Base-by-base conservation (phyloP, 2,888 invertebrate species). In the Eilema depressum region DNA sequence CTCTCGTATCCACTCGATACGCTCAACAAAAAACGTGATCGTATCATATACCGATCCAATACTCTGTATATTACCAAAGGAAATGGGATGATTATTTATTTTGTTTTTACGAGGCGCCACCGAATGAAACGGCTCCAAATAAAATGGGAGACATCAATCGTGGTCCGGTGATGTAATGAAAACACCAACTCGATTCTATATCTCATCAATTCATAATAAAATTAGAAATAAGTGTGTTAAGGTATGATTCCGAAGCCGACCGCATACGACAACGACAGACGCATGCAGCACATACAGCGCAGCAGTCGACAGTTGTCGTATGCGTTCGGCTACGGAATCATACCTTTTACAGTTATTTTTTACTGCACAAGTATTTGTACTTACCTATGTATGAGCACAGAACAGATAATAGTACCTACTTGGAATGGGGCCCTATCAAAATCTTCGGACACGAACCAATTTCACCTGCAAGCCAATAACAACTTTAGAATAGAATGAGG, bases 21-120 rank as follows among this genome's bases (percentile, higher is more conserved):
- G 53, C n/a, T 53, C 53, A 53, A 53, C 53, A 53, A 53, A 47
- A n/a, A 53, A 53, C 65, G 17, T 63, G 26, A 53, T 28, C 26
- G 53, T 60, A 61, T 63, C 66, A 71, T 41, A 69, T 72, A 53
- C 53, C n/a, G 10, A 53, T 25, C 30, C 57, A 67, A 62, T 64
- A 66, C 41, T 73, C 69, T 37, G n/a, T 28, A 64, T 68, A 57
- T 67, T 41, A 64, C 64, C n/a, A 10, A 65, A 62, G 61, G 62
- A 30, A 65, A 68, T 68, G 65, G 63, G 73, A 70, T 33, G 65
- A 73, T 66, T 68, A 62, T 70, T 68, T 68, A 73, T 68, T 66
- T 66, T 69, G 7, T 62, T 69, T 73, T 73, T 73, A 73, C 70
- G 70, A 68, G 67, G 64, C 61, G 67, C 57, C 61, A 61, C 69